Evolutionary conservation across 2,888 invertebrate genomes (phyloP).

Genomic region (Eupeodes latifasciatus): DNA sequence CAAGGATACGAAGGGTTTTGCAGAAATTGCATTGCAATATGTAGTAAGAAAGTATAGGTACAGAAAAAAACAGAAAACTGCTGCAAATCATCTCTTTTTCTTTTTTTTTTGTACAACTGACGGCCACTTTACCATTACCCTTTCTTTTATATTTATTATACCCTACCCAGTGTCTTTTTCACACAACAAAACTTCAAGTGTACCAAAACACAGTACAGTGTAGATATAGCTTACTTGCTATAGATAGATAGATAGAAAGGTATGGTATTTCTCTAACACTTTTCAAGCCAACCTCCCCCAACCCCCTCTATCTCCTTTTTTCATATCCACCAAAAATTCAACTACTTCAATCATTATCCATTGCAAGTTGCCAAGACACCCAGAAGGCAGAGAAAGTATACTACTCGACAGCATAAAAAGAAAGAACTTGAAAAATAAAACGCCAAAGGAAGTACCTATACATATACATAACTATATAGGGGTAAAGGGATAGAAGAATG

Average conservation of each 20-base stretch:
- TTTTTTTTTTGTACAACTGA: slow-evolving; percentile 40
- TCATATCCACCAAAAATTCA: background rate
- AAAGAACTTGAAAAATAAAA: slow-evolving; percentile 11
- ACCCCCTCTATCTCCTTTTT: background rate
- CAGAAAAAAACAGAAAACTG: slow-evolving; percentile 2
- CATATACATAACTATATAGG: slow-evolving; percentile 45
- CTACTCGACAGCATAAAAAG: background rate
- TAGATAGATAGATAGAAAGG: no score
- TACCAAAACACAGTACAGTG: slow-evolving; percentile 45
- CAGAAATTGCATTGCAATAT: background rate
- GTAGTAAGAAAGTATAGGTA: no score
- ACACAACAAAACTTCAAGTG: slow-evolving; percentile 62
- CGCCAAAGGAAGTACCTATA: slow-evolving; percentile 40
- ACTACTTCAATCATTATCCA: slow-evolving; percentile 47
- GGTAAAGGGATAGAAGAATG: slow-evolving; percentile 38
- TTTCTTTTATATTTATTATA: slow-evolving; percentile 23
- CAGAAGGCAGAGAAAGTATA: slow-evolving; percentile 35
- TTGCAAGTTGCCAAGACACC: slow-evolving; percentile 58
- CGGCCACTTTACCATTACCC: slow-evolving; percentile 70
- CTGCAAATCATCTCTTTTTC: slow-evolving; percentile 68
- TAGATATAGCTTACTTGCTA: no score
- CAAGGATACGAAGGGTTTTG: slow-evolving; percentile 18
- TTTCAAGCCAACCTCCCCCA: background rate
- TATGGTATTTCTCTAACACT: slow-evolving; percentile 16
- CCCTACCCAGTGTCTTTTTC: slow-evolving; percentile 25